Evolutionary conservation across 2,113 vertebrate genomes (phyloP).

Genomic region (Gobiocypris rarus): DNA sequence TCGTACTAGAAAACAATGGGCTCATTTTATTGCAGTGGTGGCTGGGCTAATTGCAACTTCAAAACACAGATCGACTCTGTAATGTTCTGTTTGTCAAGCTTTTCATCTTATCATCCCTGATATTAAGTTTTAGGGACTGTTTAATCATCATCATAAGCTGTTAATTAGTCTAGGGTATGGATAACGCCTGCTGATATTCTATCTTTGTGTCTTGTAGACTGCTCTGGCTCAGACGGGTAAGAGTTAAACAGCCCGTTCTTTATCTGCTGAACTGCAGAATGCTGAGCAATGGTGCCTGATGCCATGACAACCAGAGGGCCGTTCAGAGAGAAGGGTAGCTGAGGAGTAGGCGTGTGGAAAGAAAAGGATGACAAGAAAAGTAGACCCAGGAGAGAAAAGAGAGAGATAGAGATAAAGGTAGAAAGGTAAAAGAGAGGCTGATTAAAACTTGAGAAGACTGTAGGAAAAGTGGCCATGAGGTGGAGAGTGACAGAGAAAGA

Average conservation of each 20-base stretch:
- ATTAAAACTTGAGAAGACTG: conserved; percentile 36
- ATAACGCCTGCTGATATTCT: conserved; percentile 19
- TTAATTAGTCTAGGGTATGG: conserved; percentile 42
- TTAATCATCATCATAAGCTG: conserved; percentile 47
- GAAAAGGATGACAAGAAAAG: conserved; percentile 30
- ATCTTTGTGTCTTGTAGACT: conserved; percentile 41
- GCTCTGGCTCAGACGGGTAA: conserved; percentile 34
- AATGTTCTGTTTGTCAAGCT: conserved; percentile 54
- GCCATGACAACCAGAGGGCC: conserved; percentile 70
- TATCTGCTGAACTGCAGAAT: conserved; percentile 67
- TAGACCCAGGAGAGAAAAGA: conserved; percentile 19
- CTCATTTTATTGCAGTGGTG: background rate
- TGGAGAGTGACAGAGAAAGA: background rate
- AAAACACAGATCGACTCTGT: conserved; percentile 49
- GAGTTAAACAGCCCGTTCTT: conserved; percentile 59
- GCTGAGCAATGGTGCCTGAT: conserved; percentile 75
- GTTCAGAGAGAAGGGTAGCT: conserved; percentile 29
- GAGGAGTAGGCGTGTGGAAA: conserved; percentile 42
- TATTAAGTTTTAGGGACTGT: conserved; percentile 45
- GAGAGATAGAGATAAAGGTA: background rate
- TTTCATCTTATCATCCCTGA: conserved; percentile 54
- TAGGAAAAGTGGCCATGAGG: conserved; percentile 18
- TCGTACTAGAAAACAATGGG: conserved; percentile 6
- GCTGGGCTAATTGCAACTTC: conserved; percentile 2
- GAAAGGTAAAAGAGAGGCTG: conserved; percentile 10